Evolutionary conservation across 64 coral and sea anemone species (phyloP).

Genomic region (Platygyra sinensis): DNA sequence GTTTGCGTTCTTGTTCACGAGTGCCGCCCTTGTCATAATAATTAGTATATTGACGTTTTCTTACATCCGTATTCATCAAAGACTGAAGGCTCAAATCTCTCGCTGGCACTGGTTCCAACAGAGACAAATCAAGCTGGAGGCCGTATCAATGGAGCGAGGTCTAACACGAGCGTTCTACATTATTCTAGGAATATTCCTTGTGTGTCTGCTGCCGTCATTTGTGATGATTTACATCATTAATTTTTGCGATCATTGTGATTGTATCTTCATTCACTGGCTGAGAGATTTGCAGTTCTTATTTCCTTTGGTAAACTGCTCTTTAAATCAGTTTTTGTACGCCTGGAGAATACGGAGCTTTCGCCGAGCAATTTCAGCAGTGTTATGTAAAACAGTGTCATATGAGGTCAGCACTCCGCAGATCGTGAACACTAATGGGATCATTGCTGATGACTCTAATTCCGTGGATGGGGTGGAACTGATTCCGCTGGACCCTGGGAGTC

Average conservation of each 20-base stretch:
- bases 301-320: slow-evolving; percentile 75
- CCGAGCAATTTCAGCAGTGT: slow-evolving; percentile 38
- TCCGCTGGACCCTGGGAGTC: neutral
- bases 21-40: slow-evolving; percentile 48
- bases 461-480: neutral
- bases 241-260: slow-evolving; percentile 68
- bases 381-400: slow-evolving; percentile 7
- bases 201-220: slow-evolving; percentile 68
- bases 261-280: slow-evolving; percentile 81
- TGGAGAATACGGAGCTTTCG: slow-evolving; percentile 82
- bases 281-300: slow-evolving; percentile 76
- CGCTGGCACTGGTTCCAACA: slow-evolving; percentile 20
- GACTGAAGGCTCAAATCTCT: slow-evolving; percentile 41
- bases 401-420: neutral
- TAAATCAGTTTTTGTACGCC: slow-evolving; percentile 94
- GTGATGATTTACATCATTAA: slow-evolving; percentile 87
- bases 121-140: slow-evolving; percentile 32
- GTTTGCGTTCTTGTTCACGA: slow-evolving; percentile 81
- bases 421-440: neutral
- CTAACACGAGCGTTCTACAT: slow-evolving; percentile 68
- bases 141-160: slow-evolving; percentile 47
- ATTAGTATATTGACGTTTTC: slow-evolving; percentile 61
- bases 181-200: slow-evolving; percentile 74
- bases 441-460: neutral
- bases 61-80: slow-evolving; percentile 68